A percentile compares a stretch with the other conserved stretches of the same genome.
phyloP scores from a whole-genome alignment of 1,140 invertebrate genomes.

The Solenopsis fugax region DNA sequence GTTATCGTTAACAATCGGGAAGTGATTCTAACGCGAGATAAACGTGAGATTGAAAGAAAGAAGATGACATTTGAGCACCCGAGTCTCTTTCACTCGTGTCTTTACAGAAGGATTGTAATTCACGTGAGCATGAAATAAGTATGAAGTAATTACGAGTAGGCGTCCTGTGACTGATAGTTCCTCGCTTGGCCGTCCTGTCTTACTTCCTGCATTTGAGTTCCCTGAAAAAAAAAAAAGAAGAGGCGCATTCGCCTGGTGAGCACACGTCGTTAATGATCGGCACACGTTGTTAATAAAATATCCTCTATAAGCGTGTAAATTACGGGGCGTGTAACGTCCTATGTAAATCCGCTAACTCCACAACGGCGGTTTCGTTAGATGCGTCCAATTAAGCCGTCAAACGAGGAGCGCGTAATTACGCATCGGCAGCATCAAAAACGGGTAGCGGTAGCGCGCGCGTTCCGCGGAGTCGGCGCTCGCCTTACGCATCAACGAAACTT shows the following conservation, averaged over 20 bases:
- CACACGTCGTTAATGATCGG: constrained; percentile 65
- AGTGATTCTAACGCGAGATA: background rate
- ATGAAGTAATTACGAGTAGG: constrained; percentile 80
- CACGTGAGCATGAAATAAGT: background rate
- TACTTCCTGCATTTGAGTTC: constrained; percentile 80
- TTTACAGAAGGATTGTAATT: background rate
- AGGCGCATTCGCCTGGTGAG: constrained; percentile 55
- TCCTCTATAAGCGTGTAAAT: constrained; percentile 20
- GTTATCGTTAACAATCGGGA: background rate
- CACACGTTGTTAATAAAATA: constrained; percentile 38
- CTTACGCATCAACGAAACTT: constrained; percentile 21
- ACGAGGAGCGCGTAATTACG: constrained; percentile 35
- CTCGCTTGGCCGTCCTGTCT: constrained; percentile 80
- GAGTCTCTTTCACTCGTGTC: background rate
- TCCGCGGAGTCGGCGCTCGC: background rate
- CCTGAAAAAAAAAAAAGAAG: constrained; percentile 75
- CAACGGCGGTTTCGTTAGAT: constrained; percentile 36
- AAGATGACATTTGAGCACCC: background rate
- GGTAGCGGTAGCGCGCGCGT: no score
- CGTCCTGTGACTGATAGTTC: constrained; percentile 79
- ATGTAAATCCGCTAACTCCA: constrained; percentile 74
- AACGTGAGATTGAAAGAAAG: background rate
- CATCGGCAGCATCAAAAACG: constrained; percentile 6
- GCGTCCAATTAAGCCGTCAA: constrained; percentile 44
- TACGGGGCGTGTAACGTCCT: constrained; percentile 59